phyloP scores from a whole-genome alignment of 2,888 invertebrate genomes.

The Steromphala cineraria region DNA sequence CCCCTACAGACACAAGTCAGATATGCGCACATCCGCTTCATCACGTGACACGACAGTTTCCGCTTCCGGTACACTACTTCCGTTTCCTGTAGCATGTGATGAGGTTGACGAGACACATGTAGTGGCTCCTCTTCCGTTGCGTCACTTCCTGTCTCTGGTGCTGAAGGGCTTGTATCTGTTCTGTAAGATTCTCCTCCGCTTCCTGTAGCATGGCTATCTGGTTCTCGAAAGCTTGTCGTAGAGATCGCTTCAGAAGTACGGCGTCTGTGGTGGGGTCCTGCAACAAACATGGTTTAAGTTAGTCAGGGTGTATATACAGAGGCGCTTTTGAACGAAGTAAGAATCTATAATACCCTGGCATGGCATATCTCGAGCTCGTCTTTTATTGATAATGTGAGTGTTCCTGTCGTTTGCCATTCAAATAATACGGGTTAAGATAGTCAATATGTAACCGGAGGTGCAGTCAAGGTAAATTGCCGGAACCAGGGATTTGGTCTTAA shows the following conservation, averaged over 20 bases:
- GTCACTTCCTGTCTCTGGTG: constrained; percentile 1
- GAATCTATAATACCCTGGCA: too few relatives aligned
- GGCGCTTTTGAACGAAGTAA: too few relatives aligned
- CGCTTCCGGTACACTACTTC: background rate
- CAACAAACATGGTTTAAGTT: background rate
- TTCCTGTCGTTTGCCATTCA: too few relatives aligned
- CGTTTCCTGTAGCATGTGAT: constrained; percentile 29
- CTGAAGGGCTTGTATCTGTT: constrained; percentile 18
- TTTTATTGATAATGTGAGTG: too few relatives aligned
- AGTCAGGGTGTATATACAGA: too few relatives aligned
- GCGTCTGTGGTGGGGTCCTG: background rate
- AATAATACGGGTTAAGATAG: too few relatives aligned
- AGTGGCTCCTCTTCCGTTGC: constrained; percentile 19
- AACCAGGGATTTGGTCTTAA: too few relatives aligned
- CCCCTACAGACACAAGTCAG: background rate
- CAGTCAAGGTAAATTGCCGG: too few relatives aligned
- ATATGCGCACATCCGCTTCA: background rate
- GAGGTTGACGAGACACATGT: constrained; percentile 28
- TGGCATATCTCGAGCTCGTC: too few relatives aligned
- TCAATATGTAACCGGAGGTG: too few relatives aligned
- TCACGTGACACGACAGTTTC: background rate
- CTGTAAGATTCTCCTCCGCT: constrained; percentile 15
- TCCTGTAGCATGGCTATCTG: constrained; percentile 17
- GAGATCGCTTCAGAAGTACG: constrained; percentile 1
- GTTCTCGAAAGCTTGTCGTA: constrained; percentile 14